Base-by-base conservation (phyloP, 2,797 vertebrate genomes). In the Hoplostethus mediterraneus region DNA sequence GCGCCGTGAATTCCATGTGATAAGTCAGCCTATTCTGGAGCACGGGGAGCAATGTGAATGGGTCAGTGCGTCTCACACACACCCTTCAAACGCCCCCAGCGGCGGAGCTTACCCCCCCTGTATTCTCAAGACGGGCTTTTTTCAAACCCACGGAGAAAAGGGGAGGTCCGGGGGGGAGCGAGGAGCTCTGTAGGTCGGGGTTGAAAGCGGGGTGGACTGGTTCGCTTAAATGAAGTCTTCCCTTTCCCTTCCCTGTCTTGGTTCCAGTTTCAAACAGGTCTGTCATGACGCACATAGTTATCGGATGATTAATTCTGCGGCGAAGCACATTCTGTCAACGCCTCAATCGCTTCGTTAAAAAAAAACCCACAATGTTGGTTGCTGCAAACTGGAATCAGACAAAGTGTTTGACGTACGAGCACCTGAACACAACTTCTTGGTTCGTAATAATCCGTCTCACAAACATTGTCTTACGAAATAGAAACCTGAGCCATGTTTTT, bases 21-120 rank as follows among this genome's bases (percentile, higher is more conserved):
- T 80, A 87, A 88, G 88, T 86, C 69, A 61, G 79, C 51, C 80
- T 77, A 48, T 72, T 84, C 77, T 75, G 74, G 69, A 57, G 67
- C 89, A 91, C 80, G 72, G 80, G 75, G 82, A 82, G 85, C 42
- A 61, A 84, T 94, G 94, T 93, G 66, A 93, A 95, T 89, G 92
- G 94, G 95, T 95, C 91, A 87, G 92, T 92, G 91, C 92, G 91
- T 93, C 94, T 96, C 95, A 95, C 95, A 91, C 96, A 94, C 94
- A 21, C 21, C 94, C 94, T 92, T 95, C 95, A 97, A 84, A 77
- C 47, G 81, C 95, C 90, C 90, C 21, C 21, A 95, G 96, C 91
- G 5, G 5, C 93, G 96, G 84, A 91, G 91, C 90, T 21, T 21
- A 21, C 21, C 21, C 81, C 21, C 21, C 81, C 93, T 91, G 93